Evolutionary conservation across 1,140 invertebrate genomes (phyloP), one percentile per base, ranked within the genome.

Genomic region (Araneus ventricosus): DNA sequence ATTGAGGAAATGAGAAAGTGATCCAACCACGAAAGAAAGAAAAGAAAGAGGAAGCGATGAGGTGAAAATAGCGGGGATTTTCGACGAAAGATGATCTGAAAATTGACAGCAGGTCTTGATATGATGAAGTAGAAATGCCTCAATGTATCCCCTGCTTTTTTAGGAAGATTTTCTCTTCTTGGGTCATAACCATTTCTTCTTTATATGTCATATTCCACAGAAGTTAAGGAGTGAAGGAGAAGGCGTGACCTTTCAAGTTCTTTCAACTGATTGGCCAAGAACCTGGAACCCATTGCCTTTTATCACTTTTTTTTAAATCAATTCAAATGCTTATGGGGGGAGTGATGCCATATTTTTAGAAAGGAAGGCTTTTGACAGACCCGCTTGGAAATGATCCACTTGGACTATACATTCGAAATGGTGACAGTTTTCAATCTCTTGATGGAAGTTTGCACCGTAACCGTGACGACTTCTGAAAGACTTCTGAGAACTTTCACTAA

Each of bases 71-170:
- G 80, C 41, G 24, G 80, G 24, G 41, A 82, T 82, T 82, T 82
- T 82, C 80, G 17, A 10, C 37, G 80, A 82, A 82, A 82, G 80
- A 82, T 82, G 80, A 82, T 82, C 80, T 52, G 80, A 82, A 82
- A 82, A 82, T 82, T 82, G 80, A 82, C 80, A 52, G 39, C 6
- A 45, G 80, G 39, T 82, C 80, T 14, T 22, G 24, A 45, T 82
- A 52, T 45, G 80, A 82, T 82, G 80, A 82, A 82, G 39, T 27
- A 22, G 80, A 45, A 41, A 41, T 82, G 30, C 70, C n/a, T 37
- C 70, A 0, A 75, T 75, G 70, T 75, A 75, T 75, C 70, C 27
- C 20, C 34, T 37, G 34, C 8, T 30, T 75, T 30, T 37, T 75
- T 20, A 20, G 34, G 2, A 75, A 37, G 14, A 34, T 75, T 30